Conservation (phyloP, 2,797 vertebrate genomes). For the Malacoraja senta region DNA sequence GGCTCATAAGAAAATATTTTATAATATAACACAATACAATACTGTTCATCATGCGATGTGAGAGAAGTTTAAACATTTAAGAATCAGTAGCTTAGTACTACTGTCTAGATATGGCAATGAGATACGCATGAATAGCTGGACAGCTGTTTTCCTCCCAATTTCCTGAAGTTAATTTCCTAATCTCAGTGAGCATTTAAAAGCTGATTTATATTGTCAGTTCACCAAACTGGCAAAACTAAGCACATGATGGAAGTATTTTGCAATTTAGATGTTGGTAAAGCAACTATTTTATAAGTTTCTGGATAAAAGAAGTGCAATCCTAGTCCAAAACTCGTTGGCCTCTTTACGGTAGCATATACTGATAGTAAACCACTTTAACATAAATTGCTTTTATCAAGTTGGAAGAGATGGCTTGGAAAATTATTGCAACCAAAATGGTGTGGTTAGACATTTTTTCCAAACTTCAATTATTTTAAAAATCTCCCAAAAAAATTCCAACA, state of each 20-base stretch:
- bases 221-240: neutral
- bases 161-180: neutral
- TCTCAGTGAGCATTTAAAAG: neutral
- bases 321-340: neutral
- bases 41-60: neutral
- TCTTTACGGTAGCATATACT: neutral
- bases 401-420: neutral
- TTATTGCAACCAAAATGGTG: neutral
- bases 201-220: neutral
- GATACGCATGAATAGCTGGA: neutral
- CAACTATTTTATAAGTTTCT: neutral
- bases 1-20: conserved; percentile 43
- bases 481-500: neutral
- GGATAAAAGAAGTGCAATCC: neutral
- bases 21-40: conserved; percentile 54
- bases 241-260: neutral
- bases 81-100: neutral
- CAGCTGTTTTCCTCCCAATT: neutral
- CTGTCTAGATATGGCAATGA: neutral
- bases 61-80: neutral
- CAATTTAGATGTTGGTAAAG: neutral
- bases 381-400: neutral
- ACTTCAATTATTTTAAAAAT: neutral
- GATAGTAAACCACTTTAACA: neutral
- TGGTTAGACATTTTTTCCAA: neutral